phyloP scores from a whole-genome alignment of 2,888 invertebrate genomes.

The Sycophila texana region DNA sequence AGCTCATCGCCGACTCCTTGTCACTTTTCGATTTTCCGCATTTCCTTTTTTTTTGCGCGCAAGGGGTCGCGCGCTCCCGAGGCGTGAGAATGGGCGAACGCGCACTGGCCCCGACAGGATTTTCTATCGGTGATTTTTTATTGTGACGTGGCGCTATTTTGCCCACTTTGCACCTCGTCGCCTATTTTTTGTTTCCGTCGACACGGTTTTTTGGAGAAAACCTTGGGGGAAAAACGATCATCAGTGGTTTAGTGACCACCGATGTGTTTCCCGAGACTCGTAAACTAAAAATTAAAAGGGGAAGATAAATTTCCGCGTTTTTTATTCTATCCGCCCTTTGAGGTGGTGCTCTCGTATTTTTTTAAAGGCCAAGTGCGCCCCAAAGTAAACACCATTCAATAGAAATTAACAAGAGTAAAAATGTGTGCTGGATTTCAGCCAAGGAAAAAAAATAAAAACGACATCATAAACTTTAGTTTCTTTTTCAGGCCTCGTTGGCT shows the following conservation, averaged over 20 bases:
- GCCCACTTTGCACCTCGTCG: conserved; percentile 33
- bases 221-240: background rate
- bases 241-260: conserved; percentile 26
- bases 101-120: conserved; percentile 18
- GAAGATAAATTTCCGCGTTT: conserved; percentile 33
- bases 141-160: conserved; percentile 26
- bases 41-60: conserved; percentile 33
- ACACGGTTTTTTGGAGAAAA: background rate
- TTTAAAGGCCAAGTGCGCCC: conserved; percentile 15
- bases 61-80: conserved; percentile 13
- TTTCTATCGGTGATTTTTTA: conserved; percentile 42
- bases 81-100: conserved; percentile 49
- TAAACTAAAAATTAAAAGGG: conserved; percentile 33
- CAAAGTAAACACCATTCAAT: conserved; percentile 43
- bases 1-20: conserved; percentile 8
- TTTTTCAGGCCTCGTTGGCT: conserved; percentile 19
- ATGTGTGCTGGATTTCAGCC: background rate
- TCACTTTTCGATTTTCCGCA: conserved; percentile 52
- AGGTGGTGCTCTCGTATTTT: conserved; percentile 7
- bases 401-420: conserved; percentile 44
- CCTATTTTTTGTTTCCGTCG: conserved; percentile 1
- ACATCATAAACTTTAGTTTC: conserved; percentile 30
- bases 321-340: background rate
- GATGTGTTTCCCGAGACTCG: conserved; percentile 11
- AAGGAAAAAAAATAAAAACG: conserved; percentile 23